Evolutionary conservation across 2,797 vertebrate species (phyloP), one percentile per base, ranked within the genome.

Genomic region (Sciaenops ocellatus): DNA sequence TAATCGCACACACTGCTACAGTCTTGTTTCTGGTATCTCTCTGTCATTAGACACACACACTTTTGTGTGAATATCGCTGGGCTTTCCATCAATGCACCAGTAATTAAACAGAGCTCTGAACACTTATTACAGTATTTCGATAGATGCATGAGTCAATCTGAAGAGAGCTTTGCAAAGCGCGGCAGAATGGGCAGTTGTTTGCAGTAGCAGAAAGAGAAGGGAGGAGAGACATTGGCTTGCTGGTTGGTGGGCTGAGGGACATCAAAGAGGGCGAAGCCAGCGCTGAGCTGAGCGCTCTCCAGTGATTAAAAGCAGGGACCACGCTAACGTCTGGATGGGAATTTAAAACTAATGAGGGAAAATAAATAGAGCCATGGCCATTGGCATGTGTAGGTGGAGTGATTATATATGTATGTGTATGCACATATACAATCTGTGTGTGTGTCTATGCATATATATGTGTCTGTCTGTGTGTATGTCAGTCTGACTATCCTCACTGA

Each of bases 281-380:
- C 55, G 46, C 79, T 57, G 76, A 62, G 80, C 87, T 44, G 71
- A 80, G 78, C 81, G 79, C 74, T 73, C 79, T 81, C 48, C 73
- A 66, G 55, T 93, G 92, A 94, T 93, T 93, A 92, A 90, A 94
- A 90, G 86, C 93, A 90, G 90, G 77, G 88, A 72, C 87, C 85
- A 83, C 74, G 55, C 84, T 90, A 90, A 92, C 64, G 89, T 90
- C 85, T 92, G 86, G 89, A 93, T 85, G 93, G 90, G 85, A 91
- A 92, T 94, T 93, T 94, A 87, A 92, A 89, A 77, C 90, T 92
- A 94, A 93, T 91, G 89, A 93, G 93, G 88, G 87, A 85, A 87
- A 93, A 90, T 90, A 92, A 93, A 93, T 91, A 92, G 82, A 91
- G 84, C 79, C 83, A 65, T 81, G 51, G 75, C 82, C 88, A 81